Percentiles rank a stretch among this genome's conserved stretches.
These are phyloP conservation scores for Cantharis nigra DNA, from an alignment of 2,888 invertebrate genomes.

Conservation along the genomic window DNA sequence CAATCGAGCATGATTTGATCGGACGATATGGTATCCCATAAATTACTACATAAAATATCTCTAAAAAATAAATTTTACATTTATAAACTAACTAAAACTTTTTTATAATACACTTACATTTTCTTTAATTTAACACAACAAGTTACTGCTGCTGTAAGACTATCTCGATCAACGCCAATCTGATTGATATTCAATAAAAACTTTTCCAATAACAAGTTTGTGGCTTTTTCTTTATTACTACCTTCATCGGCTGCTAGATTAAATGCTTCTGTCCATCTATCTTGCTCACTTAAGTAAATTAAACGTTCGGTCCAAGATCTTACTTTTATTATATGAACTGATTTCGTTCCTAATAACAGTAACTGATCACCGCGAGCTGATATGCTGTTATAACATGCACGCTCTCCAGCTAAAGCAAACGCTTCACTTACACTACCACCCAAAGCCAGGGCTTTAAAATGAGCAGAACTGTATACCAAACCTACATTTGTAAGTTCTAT, in stretches of 20 bases:
- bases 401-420: conserved; percentile 73
- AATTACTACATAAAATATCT: conserved; percentile 64
- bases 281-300: conserved; percentile 64
- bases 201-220: conserved; percentile 47
- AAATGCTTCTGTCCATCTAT: conserved; percentile 62
- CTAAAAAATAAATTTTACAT: conserved; percentile 46
- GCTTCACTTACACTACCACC: conserved; percentile 90
- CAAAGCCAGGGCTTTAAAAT: conserved; percentile 89
- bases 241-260: conserved; percentile 61
- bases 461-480: conserved; percentile 85
- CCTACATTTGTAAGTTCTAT: conserved; percentile 80
- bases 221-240: conserved; percentile 50
- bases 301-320: conserved; percentile 71
- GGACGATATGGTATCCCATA: conserved; percentile 65
- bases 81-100: not conserved
- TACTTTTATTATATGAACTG: conserved; percentile 63
- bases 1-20: conserved; percentile 55
- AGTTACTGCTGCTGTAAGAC: conserved; percentile 56
- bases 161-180: conserved; percentile 53
- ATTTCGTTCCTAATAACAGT: conserved; percentile 68
- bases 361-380: conserved; percentile 71
- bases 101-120: conserved; percentile 55
- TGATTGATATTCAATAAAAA: conserved; percentile 57
- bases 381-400: conserved; percentile 77
- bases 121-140: conserved; percentile 58